Evolutionary conservation across 2,797 vertebrate species (phyloP), one percentile per base, ranked within the genome.

Genomic region (Sebastes oblongus): DNA sequence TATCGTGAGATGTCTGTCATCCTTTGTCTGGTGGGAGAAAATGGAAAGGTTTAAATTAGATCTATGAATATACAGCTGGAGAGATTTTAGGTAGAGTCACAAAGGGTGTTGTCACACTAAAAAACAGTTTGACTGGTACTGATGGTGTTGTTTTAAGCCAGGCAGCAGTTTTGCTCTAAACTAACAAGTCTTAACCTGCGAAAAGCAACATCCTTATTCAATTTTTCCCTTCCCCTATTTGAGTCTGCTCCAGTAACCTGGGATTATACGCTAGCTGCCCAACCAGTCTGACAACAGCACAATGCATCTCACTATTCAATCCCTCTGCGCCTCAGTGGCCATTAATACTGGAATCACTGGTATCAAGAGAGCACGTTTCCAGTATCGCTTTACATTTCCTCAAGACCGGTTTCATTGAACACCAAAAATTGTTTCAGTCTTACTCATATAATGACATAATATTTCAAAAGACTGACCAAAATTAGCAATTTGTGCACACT

Each of bases 1-100:
- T 97, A 96, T 39, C 95, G 94, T 6, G 95, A 95, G 13, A 94
- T 78, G 4, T 94, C 92, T 0, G 94, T 92, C 96, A 97, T 96
- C 30, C 16, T 90, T 74, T 14, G 24, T 58, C 32, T 82, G 61
- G 7, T 42, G 59, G 32, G 22, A 62, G 50, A 67, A 32, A 30
- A 34, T 24, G 42, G 25, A 67, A 22, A 81, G 25, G 12, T n/a
- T 52, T 29, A 27, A 58, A 71, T 30, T 13, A n/a, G 6, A 55
- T 67, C 27, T 64, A 11, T 36, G 59, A 60, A 54, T 5, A 12
- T 4, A 16, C 27, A 42, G 34, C 60, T 42, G 61, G 16, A 75
- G 61, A 66, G 24, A 22, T 69, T 20, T 13, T 7, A 59, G 52
- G 42, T 69, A 60, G 32, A 55, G 34, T 22, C 27, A 34, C 61